phyloP scores from a whole-genome alignment of 2,888 invertebrate species.

The Cephus rjabovi region DNA sequence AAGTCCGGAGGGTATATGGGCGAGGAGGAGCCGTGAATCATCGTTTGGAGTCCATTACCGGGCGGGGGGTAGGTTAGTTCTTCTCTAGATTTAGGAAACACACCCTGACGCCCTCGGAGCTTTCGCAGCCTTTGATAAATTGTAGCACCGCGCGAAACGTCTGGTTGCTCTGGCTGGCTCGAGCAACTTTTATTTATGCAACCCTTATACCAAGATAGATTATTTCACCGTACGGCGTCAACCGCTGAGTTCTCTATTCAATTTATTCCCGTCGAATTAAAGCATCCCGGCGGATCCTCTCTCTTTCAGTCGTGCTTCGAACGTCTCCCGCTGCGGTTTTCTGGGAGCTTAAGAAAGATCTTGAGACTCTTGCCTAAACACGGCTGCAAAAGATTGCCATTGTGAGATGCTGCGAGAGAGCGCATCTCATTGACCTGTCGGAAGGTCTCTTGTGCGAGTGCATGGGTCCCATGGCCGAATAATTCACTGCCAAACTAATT shows the following conservation, averaged over 20 bases:
- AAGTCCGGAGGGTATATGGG: background rate
- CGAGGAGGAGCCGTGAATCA: conserved; percentile 32
- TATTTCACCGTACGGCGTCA: conserved; percentile 36
- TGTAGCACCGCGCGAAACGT: conserved; percentile 26
- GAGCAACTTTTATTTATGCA: conserved; percentile 42
- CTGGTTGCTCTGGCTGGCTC: conserved; percentile 11
- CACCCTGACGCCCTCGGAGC: conserved; percentile 6
- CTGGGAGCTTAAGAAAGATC: background rate
- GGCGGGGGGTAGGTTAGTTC: background rate
- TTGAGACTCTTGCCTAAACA: background rate
- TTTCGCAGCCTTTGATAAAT: conserved; percentile 36
- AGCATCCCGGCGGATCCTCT: background rate
- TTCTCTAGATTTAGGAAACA: conserved; percentile 8
- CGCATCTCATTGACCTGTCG: background rate
- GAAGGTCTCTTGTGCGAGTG: background rate
- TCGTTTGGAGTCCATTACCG: conserved; percentile 42
- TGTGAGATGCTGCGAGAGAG: too few relatives aligned
- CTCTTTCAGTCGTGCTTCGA: background rate
- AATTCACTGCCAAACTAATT: conserved; percentile 27
- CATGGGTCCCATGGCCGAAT: background rate
- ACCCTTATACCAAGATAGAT: conserved; percentile 41
- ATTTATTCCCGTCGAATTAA: conserved; percentile 21
- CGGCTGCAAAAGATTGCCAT: background rate
- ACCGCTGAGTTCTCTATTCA: conserved; percentile 29
- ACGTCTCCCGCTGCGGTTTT: background rate